phyloP scores from a whole-genome alignment of 2,888 invertebrate species.

The Xylocampa areola region DNA sequence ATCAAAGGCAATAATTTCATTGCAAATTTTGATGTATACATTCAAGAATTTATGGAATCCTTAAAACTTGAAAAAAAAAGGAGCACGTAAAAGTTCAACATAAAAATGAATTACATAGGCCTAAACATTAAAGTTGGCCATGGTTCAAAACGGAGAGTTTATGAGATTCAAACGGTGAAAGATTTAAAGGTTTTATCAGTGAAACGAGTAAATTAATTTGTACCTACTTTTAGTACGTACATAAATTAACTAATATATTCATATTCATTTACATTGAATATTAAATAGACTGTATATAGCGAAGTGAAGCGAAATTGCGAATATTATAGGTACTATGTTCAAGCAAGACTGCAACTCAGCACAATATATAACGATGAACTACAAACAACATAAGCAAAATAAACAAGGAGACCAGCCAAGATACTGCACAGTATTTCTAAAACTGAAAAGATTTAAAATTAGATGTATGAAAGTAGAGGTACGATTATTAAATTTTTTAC shows the following conservation, averaged over 20 bases:
- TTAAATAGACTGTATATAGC: conserved; percentile 3
- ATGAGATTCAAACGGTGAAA: conserved; percentile 9
- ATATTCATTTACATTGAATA: conserved; percentile 10
- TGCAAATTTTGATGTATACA: no score
- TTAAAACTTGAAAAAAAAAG: no score
- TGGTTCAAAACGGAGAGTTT: conserved; percentile 4
- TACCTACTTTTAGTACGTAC: not conserved
- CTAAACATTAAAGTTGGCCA: no score
- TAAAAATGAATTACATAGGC: conserved; percentile 7
- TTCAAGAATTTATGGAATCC: no score
- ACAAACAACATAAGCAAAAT: conserved; percentile 1
- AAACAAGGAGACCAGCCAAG: conserved; percentile 17
- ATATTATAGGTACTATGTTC: conserved; percentile 16
- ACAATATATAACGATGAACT: conserved; percentile 20
- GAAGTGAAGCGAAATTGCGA: not conserved
- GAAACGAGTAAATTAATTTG: not conserved
- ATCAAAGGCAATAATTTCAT: no score
- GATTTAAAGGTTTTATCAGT: conserved; percentile 8
- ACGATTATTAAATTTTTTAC: no score
- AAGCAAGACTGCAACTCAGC: conserved; percentile 14
- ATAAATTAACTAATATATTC: conserved; percentile 2
- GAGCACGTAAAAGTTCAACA: not conserved
- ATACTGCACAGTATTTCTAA: no score
- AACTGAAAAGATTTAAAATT: not conserved
- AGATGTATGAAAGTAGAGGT: no score